phyloP scores from a whole-genome alignment of 2,113 vertebrate genomes.

The Misgurnus mizolepis region DNA sequence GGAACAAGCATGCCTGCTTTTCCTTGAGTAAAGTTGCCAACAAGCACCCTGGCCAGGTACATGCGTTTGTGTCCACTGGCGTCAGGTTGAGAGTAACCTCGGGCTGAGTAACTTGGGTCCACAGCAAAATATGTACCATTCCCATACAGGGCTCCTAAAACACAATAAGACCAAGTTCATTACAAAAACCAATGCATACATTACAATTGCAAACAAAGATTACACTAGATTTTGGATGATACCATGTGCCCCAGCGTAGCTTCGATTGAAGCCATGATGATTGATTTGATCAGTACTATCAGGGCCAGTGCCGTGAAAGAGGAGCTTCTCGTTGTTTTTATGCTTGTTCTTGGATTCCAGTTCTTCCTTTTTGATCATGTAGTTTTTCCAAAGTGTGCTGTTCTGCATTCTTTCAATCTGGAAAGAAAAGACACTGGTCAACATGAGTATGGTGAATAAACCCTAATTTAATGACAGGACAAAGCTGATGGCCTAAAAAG shows the following conservation, averaged over 20 bases:
- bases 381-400: constrained; percentile 76
- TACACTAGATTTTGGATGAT: constrained; percentile 29
- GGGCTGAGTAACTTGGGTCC: constrained; percentile 70
- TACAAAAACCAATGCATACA: constrained; percentile 15
- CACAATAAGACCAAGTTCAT: not conserved
- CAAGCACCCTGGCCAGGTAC: constrained; percentile 81
- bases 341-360: constrained; percentile 81
- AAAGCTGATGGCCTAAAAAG: too few relatives aligned
- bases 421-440: constrained; percentile 2
- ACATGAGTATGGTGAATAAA: too few relatives aligned
- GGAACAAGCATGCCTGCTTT: constrained; percentile 55
- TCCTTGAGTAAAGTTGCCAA: constrained; percentile 75
- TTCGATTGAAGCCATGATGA: constrained; percentile 83
- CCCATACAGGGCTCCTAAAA: constrained; percentile 64
- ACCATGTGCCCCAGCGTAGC: constrained; percentile 84
- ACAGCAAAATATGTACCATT: constrained; percentile 82
- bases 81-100: constrained; percentile 66
- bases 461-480: too few relatives aligned
- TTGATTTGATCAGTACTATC: constrained; percentile 72
- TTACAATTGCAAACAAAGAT: constrained; percentile 1
- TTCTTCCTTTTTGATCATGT: constrained; percentile 79
- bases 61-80: constrained; percentile 60
- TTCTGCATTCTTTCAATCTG: constrained; percentile 90
- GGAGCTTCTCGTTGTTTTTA: constrained; percentile 74
- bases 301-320: constrained; percentile 83